Evolutionary conservation across 2,888 invertebrate species (phyloP), one percentile per base, ranked within the genome.

Genomic region (Chloromyia formosa): DNA sequence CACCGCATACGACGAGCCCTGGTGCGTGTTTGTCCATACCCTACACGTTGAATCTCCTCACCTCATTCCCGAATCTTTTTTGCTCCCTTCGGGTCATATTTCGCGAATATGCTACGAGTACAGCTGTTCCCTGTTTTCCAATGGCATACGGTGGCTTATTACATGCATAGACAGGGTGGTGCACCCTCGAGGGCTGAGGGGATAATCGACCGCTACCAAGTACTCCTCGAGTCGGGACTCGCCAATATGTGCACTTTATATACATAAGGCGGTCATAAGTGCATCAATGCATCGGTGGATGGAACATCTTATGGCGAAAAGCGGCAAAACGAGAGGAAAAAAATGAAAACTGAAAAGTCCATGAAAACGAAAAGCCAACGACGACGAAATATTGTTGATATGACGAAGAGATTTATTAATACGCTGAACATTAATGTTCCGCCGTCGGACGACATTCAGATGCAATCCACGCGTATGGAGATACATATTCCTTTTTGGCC

Each of bases 1-100:
- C 60, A 71, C 73, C 73, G 72, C 35, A 53, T 27, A 16, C 20
- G 27, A 4, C 27, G 58, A 54, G 58, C 18, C 16, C n/a, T 35
- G 61, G n/a, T 58, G 54, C 62, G 75, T 71, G 75, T 74, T 60
- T 74, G 62, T 71, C 45, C 68, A 69, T 76, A 71, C n/a, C 56
- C 58, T 56, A 20, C 40, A 56, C 69, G 20, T 23, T 16, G 16
- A 1, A 9, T 35, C 40, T 58, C 42, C 58, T 16, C 71, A 18
- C 49, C 49, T 20, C 18, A 22, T 45, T 16, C n/a, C 22, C 22
- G 20, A 49, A 49, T 45, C 12, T 5, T 18, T 62, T 12, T 18
- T 20, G 12, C 12, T 23, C 66, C 66, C 66, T 49, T 45, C 23
- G 66, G 45, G 66, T 66, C 66, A 66, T 49, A 66, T 66, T 66